phyloP scores from a whole-genome alignment of 1,140 invertebrate genomes.

The Drosophila kurseongensis region DNA sequence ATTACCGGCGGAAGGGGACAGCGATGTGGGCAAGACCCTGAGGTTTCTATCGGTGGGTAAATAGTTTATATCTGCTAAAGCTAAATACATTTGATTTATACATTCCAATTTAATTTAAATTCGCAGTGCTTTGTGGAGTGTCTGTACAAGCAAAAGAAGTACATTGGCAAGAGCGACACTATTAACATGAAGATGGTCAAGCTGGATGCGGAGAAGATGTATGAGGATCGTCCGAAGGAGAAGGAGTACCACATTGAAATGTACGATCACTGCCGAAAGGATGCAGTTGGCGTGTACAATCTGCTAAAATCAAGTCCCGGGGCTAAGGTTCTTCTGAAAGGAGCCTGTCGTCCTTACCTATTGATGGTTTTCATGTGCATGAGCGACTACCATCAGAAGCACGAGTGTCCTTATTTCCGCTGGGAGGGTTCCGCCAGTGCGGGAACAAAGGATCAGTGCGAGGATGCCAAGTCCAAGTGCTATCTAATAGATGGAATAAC shows the following conservation, averaged over 20 bases:
- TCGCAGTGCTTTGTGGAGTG: constrained; percentile 73
- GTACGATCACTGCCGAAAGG: constrained; percentile 60
- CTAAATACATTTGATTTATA: too few relatives aligned
- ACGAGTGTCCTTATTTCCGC: constrained; percentile 69
- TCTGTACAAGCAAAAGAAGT: constrained; percentile 67
- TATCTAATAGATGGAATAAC: constrained; percentile 60
- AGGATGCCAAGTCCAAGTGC: constrained; percentile 38
- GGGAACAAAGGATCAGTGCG: constrained; percentile 27
- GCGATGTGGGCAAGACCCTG: constrained; percentile 37
- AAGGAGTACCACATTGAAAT: constrained; percentile 54
- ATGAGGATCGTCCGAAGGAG: constrained; percentile 56
- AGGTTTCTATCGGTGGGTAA: constrained; percentile 59
- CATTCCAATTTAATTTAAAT: too few relatives aligned
- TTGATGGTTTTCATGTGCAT: constrained; percentile 57
- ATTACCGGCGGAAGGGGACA: constrained; percentile 35
- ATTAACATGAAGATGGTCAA: constrained; percentile 78
- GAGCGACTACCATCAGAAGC: constrained; percentile 60
- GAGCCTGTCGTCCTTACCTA: constrained; percentile 60
- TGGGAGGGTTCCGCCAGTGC: constrained; percentile 40
- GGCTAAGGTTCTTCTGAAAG: constrained; percentile 32
- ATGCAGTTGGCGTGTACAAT: constrained; percentile 37
- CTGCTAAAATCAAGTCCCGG: constrained; percentile 52
- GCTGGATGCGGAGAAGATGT: constrained; percentile 53
- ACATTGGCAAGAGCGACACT: constrained; percentile 60
- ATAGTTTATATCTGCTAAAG: background rate